These are phyloP conservation scores for Xanthorhoe spadicearia DNA, from an alignment of 2,888 invertebrate species.

Conservation along the genomic window DNA sequence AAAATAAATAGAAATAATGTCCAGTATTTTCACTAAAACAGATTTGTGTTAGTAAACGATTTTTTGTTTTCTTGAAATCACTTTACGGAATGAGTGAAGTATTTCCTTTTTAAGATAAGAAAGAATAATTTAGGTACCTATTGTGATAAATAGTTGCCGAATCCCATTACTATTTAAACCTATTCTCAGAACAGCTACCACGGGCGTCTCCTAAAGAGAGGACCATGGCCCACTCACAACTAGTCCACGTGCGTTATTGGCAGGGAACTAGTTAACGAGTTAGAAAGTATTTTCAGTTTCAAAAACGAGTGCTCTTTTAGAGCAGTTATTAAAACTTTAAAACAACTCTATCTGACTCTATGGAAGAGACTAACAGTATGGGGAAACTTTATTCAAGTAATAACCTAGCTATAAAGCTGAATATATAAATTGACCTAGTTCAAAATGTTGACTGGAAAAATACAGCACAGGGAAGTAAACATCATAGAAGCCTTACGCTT, in stretches of 20 bases:
- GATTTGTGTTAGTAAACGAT: neutral
- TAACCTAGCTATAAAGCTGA: neutral
- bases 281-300: conserved; percentile 36
- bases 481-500: neutral
- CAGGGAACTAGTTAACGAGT: too few relatives aligned
- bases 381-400: conserved; percentile 10
- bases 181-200: too few relatives aligned
- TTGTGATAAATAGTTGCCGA: too few relatives aligned
- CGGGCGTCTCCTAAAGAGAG: too few relatives aligned
- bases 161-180: conserved; percentile 14
- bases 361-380: conserved; percentile 20
- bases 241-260: too few relatives aligned
- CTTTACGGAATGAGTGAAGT: neutral
- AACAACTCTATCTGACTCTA: conserved; percentile 31
- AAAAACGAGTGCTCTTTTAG: conserved; percentile 36
- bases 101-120: too few relatives aligned
- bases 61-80: neutral
- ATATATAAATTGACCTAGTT: neutral
- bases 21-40: neutral
- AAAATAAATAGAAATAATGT: neutral
- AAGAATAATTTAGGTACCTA: too few relatives aligned
- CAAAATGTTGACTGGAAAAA: neutral
- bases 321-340: conserved; percentile 38
- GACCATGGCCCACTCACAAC: too few relatives aligned
- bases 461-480: neutral